phyloP scores from a whole-genome alignment of 2,888 invertebrate species.

The Diabrotica balteata region DNA sequence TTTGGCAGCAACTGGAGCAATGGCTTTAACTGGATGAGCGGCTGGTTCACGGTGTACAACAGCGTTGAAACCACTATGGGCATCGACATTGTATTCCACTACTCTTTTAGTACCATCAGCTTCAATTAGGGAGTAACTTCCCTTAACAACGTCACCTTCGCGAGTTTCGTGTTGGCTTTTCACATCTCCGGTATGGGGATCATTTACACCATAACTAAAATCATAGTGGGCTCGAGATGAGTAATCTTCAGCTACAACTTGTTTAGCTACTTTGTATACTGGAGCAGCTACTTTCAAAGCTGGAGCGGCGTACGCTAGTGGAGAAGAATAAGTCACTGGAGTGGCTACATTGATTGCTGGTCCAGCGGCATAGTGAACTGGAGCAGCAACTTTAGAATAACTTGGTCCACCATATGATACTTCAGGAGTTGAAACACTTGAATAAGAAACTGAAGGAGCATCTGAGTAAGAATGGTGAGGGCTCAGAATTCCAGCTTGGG shows the following conservation, averaged over 20 bases:
- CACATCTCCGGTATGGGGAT: constrained; percentile 61
- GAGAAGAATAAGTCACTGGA: not conserved
- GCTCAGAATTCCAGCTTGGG: not conserved
- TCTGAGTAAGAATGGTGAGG: not conserved
- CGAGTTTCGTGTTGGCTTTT: constrained; percentile 70
- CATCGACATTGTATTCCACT: constrained; percentile 64
- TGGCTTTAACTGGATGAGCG: constrained; percentile 49
- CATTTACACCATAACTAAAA: constrained; percentile 34
- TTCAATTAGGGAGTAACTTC: constrained; percentile 64
- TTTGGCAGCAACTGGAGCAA: constrained; percentile 31
- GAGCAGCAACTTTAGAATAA: not conserved
- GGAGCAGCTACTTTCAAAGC: constrained; percentile 32
- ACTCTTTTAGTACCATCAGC: constrained; percentile 62
- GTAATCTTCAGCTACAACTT: constrained; percentile 41
- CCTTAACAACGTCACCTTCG: constrained; percentile 60
- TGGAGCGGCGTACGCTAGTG: constrained; percentile 13
- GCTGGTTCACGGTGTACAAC: constrained; percentile 61
- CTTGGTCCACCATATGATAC: not conserved
- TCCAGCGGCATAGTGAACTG: not conserved
- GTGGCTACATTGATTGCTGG: not conserved
- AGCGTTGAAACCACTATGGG: constrained; percentile 64
- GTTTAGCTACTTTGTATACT: constrained; percentile 19
- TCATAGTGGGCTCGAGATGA: constrained; percentile 45
- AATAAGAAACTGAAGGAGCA: not conserved
- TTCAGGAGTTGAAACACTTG: not conserved